Conservation (phyloP, 2,888 invertebrate species). For the Mythimna pallens region DNA sequence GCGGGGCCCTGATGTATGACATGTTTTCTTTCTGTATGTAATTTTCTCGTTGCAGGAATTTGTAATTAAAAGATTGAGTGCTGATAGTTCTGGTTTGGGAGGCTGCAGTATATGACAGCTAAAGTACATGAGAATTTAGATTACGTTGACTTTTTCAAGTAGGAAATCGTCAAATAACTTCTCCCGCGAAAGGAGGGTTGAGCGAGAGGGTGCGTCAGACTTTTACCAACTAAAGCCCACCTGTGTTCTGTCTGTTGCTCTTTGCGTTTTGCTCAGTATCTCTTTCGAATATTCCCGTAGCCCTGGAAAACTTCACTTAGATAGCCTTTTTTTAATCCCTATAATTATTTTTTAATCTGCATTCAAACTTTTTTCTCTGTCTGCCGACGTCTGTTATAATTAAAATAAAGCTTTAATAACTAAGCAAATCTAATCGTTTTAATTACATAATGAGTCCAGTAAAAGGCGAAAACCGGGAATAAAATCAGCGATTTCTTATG, state of each 20-base stretch:
- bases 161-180: no score
- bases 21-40: slow-evolving; percentile 16
- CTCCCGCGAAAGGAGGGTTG: no score
- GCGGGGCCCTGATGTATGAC: slow-evolving; percentile 6
- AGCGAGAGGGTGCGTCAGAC: no score
- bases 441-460: slow-evolving; percentile 55
- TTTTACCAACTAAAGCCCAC: no score
- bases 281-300: no score
- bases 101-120: neutral
- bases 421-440: slow-evolving; percentile 53
- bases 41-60: slow-evolving; percentile 15
- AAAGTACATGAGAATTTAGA: neutral
- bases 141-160: no score
- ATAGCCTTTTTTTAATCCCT: neutral
- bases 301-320: neutral
- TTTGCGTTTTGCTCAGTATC: no score
- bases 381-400: slow-evolving; percentile 25
- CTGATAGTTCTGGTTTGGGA: slow-evolving; percentile 1
- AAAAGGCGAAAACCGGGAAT: slow-evolving; percentile 47
- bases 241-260: no score
- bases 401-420: slow-evolving; percentile 44
- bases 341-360: slow-evolving; percentile 35
- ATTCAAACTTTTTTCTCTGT: slow-evolving; percentile 7
- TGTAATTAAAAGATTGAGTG: slow-evolving; percentile 40
- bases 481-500: slow-evolving; percentile 52